Evolutionary conservation across 2,888 invertebrate species (phyloP).

Genomic region (Cybosia mesomella): DNA sequence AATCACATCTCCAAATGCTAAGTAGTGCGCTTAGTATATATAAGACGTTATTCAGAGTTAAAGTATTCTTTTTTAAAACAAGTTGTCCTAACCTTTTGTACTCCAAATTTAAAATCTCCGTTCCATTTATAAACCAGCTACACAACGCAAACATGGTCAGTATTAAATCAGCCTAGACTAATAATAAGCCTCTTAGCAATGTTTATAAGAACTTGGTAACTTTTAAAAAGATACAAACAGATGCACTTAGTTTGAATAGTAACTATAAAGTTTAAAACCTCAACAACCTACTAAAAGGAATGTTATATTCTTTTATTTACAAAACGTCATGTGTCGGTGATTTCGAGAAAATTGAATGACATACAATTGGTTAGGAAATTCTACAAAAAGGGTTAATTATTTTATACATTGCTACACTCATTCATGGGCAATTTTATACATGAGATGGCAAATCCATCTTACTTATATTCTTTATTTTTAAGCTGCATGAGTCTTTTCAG

Average conservation of each 20-base stretch:
- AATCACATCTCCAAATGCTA: neutral
- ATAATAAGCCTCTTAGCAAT: constrained; percentile 73
- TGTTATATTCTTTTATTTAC: constrained; percentile 72
- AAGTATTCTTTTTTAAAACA: no score
- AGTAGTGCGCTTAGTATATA: no score
- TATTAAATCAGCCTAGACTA: constrained; percentile 58
- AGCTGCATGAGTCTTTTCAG: no score
- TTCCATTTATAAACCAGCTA: constrained; percentile 30
- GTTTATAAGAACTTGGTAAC: constrained; percentile 72
- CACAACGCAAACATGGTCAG: constrained; percentile 26
- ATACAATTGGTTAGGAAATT: no score
- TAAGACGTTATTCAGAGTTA: no score
- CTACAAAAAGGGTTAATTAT: neutral
- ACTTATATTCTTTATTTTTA: no score
- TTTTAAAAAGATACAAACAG: constrained; percentile 68
- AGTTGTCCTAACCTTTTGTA: neutral
- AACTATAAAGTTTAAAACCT: constrained; percentile 67
- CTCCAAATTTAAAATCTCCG: neutral
- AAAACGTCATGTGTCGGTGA: constrained; percentile 49
- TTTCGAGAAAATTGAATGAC: constrained; percentile 23
- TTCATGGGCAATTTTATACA: neutral
- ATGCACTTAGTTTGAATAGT: constrained; percentile 65
- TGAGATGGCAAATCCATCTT: neutral
- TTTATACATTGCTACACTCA: neutral
- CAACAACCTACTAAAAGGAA: constrained; percentile 79